Evolutionary conservation across 1,140 invertebrate species (phyloP), one percentile per base, ranked within the genome.

Genomic region (Semibalanus balanoides): DNA sequence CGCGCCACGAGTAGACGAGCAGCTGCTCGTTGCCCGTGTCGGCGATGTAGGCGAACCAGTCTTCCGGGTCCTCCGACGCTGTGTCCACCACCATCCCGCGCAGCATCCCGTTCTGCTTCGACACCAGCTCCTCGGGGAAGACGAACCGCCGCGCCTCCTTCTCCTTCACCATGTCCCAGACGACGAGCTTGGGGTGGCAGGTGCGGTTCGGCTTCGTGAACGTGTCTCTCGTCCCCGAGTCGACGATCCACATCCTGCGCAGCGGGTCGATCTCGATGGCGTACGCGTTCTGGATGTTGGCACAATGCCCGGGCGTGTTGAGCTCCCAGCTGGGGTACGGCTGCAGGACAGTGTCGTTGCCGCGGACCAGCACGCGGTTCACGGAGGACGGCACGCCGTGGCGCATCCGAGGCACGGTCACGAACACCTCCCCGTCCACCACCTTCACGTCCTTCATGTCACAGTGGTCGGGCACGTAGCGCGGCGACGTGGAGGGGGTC

Each of bases 401-500:
- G 11, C 70, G n/a, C 70, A 11, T 5, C 0, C 70, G 70, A 9
- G 70, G 70, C n/a, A 72, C 70, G 19, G 70, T 72, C 28, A 72
- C 70, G 19, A 72, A 72, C 11, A 72, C 70, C n/a, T 28, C 29
- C 1, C 29, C 70, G 28, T 72, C 70, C 70, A 72, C 28, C n/a
- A 19, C 70, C 70, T 72, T 28, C 3, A 72, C 70, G 28, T 72
- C 70, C 3, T 11, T 9, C n/a, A 30, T 17, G 1, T 5, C n/a
- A n/a, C 70, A 72, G 70, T 72, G 11, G 70, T 72, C 70, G 70
- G 70, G 70, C 70, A 72, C 70, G 70, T 29, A 72, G 70, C 70
- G 70, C 1, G 7, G 1, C 9, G 51, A 19, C 14, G 9, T 19
- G 51, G 22, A 7, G 35, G 35, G 5, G 35, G 35, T 40, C n/a